Evolutionary conservation across 2,888 invertebrate species (phyloP).

Genomic region (Plutella xylostella): DNA sequence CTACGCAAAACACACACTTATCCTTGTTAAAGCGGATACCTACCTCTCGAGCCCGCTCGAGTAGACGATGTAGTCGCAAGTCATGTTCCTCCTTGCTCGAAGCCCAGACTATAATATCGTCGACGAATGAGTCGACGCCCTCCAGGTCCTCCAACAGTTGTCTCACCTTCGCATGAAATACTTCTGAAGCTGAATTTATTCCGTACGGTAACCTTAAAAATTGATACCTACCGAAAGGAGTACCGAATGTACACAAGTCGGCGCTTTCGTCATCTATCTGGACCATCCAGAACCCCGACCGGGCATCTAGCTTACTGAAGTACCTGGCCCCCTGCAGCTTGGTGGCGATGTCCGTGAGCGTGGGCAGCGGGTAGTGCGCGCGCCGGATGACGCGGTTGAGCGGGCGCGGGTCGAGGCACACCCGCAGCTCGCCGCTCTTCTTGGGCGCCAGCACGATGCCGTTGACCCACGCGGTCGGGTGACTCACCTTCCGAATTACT

Average conservation of each 20-base stretch:
- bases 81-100: neutral
- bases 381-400: neutral
- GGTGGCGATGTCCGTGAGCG: constrained; percentile 10
- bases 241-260: constrained; percentile 11
- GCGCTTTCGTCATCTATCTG: constrained; percentile 14
- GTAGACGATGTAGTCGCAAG: neutral
- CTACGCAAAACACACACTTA: constrained; percentile 7
- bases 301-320: constrained; percentile 14
- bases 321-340: constrained; percentile 9
- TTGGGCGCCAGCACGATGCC: constrained; percentile 16
- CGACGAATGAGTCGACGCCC: constrained; percentile 1
- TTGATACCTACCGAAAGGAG: constrained; percentile 8
- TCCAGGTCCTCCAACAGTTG: constrained; percentile 13
- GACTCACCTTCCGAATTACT: neutral
- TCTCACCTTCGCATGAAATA: constrained; percentile 16
- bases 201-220: constrained; percentile 14
- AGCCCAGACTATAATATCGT: constrained; percentile 3
- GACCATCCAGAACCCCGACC: constrained; percentile 12
- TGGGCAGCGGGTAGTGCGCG: constrained; percentile 11
- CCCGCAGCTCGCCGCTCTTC: constrained; percentile 13
- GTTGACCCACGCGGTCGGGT: constrained; percentile 19
- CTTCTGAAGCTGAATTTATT: constrained; percentile 13
- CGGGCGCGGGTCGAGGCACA: constrained; percentile 12
- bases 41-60: constrained; percentile 1
- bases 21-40: constrained; percentile 2